Conservation (phyloP, 2,888 invertebrate genomes). For the Apamea crenata region DNA sequence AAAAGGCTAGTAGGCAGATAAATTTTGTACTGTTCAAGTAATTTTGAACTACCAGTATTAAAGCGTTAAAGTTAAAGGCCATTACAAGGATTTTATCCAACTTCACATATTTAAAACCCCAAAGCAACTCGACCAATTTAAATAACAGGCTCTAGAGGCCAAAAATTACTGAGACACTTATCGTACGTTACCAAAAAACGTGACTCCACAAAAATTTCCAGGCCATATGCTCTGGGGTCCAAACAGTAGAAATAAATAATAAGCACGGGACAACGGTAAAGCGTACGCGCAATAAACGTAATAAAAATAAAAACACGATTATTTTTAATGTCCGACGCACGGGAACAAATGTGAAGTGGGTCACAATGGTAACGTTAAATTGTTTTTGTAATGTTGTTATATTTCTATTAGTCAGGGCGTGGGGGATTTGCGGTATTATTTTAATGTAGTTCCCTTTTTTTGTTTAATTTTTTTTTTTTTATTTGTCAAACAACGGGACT, state of each 20-base stretch:
- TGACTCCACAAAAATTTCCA: constrained; percentile 47
- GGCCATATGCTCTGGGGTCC: constrained; percentile 42
- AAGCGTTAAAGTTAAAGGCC: neutral
- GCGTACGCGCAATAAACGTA: constrained; percentile 57
- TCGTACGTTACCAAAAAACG: constrained; percentile 37
- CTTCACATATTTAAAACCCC: constrained; percentile 8
- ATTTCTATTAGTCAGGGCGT: constrained; percentile 22
- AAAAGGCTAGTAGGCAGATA: no score
- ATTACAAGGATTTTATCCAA: neutral
- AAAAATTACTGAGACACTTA: constrained; percentile 39
- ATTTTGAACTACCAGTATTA: neutral
- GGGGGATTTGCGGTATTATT: constrained; percentile 1
- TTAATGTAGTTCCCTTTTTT: neutral
- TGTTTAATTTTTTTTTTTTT: neutral
- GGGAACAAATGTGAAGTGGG: constrained; percentile 49
- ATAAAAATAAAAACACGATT: constrained; percentile 67
- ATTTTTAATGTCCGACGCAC: constrained; percentile 65
- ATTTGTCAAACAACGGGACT: neutral
- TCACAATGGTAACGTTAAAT: constrained; percentile 44
- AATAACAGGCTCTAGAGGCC: neutral
- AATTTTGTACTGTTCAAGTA: neutral
- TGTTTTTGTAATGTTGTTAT: constrained; percentile 42
- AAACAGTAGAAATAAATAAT: constrained; percentile 59
- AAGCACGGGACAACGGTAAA: constrained; percentile 48
- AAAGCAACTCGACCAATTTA: constrained; percentile 15